Evolutionary conservation across 1,140 invertebrate genomes (phyloP).

Genomic region (Zaprionus lachaisei): DNA sequence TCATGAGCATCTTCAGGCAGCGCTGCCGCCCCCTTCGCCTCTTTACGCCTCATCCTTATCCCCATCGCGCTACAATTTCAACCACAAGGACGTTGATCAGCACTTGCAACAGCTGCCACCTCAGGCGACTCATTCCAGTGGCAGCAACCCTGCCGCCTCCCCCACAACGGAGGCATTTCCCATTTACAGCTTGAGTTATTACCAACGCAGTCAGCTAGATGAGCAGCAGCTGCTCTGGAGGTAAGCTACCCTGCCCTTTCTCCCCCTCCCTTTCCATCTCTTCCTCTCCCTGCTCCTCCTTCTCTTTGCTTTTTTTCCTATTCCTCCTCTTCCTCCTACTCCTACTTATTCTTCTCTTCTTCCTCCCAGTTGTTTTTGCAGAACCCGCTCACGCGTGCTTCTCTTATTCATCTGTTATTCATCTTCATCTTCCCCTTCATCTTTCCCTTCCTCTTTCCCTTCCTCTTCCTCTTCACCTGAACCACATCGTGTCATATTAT

Average conservation of each 20-base stretch:
- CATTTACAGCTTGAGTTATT: slow-evolving; percentile 56
- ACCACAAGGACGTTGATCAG: slow-evolving; percentile 31
- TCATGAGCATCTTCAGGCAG: slow-evolving; percentile 22
- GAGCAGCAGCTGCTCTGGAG: slow-evolving; percentile 55
- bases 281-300: neutral
- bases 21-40: neutral
- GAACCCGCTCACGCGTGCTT: too few species aligned
- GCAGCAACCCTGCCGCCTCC: neutral
- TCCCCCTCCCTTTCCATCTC: neutral
- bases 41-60: slow-evolving; percentile 7
- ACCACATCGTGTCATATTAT: slow-evolving; percentile 32
- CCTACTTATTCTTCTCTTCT: neutral
- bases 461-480: neutral
- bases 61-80: slow-evolving; percentile 22
- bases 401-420: too few species aligned
- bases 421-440: too few species aligned
- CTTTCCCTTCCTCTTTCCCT: neutral
- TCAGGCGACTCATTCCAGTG: slow-evolving; percentile 30
- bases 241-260: slow-evolving; percentile 41
- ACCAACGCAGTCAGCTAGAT: slow-evolving; percentile 15
- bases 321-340: neutral
- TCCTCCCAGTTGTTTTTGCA: too few species aligned
- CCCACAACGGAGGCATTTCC: slow-evolving; percentile 3
- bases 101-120: slow-evolving; percentile 33
- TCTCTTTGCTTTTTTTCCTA: too few species aligned